Conservation (phyloP, 2,113 vertebrate species). For the Saguinus midas region DNA sequence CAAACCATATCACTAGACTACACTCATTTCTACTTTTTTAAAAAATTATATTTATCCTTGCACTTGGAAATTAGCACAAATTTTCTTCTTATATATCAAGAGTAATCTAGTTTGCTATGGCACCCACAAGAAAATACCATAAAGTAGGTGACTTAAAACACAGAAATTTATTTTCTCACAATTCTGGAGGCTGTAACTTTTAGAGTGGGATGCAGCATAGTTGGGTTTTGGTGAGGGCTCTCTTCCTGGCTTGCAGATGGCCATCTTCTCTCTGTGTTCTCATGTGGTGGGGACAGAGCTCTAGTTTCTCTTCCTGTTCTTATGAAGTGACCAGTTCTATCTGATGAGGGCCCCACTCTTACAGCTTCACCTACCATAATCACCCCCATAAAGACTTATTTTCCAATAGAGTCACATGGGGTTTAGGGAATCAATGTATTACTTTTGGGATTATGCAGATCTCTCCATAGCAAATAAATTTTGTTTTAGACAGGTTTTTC, state of each 20-base stretch:
- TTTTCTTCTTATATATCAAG: not conserved
- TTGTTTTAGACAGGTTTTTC: not conserved
- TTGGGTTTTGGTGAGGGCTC: accelerated
- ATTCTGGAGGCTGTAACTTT: not conserved
- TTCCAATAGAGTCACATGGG: not conserved
- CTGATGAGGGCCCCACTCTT: not conserved
- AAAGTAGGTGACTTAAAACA: not conserved
- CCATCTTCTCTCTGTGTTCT: no score
- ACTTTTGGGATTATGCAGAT: not conserved
- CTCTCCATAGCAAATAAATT: not conserved
- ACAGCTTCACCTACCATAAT: not conserved
- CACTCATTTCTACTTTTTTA: not conserved
- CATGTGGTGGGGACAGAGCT: not conserved
- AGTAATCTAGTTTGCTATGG: not conserved
- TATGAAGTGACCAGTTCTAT: not conserved
- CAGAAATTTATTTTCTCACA: not conserved
- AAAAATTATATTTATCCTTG: not conserved
- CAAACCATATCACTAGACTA: not conserved
- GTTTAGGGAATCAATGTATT: not conserved
- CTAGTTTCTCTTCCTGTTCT: not conserved
- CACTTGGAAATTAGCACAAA: not conserved
- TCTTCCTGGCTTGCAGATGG: not conserved
- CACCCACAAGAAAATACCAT: not conserved
- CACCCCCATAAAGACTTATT: not conserved
- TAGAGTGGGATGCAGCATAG: accelerated